Base-by-base conservation (phyloP, 2,888 invertebrate genomes). In the Thymelicus acteon region DNA sequence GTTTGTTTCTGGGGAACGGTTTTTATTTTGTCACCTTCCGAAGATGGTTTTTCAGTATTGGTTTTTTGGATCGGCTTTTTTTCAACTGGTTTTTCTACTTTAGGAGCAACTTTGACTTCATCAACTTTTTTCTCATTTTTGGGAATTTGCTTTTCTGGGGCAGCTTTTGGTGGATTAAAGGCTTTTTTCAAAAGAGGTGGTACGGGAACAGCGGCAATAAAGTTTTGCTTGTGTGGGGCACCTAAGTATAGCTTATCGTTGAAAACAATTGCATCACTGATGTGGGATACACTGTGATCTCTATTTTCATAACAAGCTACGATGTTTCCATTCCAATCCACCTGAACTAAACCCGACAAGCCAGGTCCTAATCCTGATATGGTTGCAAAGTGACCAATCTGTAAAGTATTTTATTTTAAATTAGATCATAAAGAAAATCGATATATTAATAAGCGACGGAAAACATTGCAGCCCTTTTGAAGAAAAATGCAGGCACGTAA, bases 261-360 rank as follows among this genome's bases (percentile, higher is more conserved):
- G 80, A 94, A 95, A 61, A 96, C 95, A 73, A 96, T 92, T 3
- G 95, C 96, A 79, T 97, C 97, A 77, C 96, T 96, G 24, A 97
- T 91, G 10, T 84, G 82, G 0, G 75, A 68, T 1, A 96, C 79
- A 31, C 94, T 92, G 49, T 90, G 91, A 79, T 96, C 95, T 0
- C 93, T 94, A 58, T 95, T 95, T 80, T 96, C 96, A 74, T 96
- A 94, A 6, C 95, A 95, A 39, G 96, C 96, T 6, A 97, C 82
- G 74, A 97, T 95, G 72, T 96, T 95, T 24, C 97, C 98, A 77
- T 94, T 94, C 93, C 95, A 95, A 80, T 97, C 95, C 0, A 97
- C 78, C 80, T 96, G 96, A 49, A 97, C 77, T 60, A 97, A 85
- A 0, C 96, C 96, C 5, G 94, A 82, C 65, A 94, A 87, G 44